Percentiles rank a stretch among this genome's conserved stretches.
Evolutionary conservation across 2,797 vertebrate species (phyloP).

Genomic region (Phrynocephalus vlangalii): DNA sequence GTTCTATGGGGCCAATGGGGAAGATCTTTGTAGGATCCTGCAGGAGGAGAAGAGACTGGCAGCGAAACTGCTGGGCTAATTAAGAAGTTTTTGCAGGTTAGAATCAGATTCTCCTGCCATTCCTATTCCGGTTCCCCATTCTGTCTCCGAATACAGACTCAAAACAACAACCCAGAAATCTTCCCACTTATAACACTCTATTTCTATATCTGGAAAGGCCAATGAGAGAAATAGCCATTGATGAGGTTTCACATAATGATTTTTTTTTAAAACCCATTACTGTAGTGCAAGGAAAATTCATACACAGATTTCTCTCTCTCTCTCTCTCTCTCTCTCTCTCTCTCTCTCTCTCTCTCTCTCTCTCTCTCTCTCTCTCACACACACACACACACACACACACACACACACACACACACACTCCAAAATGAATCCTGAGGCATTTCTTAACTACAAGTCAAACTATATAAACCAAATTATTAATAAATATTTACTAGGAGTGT

Average conservation of each 20-base stretch:
- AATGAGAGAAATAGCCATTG: background rate
- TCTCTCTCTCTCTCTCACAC: background rate
- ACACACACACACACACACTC: background rate
- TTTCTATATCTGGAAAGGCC: slow-evolving; percentile 1
- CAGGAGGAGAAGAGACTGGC: background rate
- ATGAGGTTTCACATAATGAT: background rate
- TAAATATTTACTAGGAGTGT: too few species aligned
- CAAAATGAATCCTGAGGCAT: too few species aligned
- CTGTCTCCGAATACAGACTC: background rate
- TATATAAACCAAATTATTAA: too few species aligned
- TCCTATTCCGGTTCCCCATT: background rate
- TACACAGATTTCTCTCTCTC: background rate
- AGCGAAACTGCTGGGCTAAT: background rate
- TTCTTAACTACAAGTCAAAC: too few species aligned
- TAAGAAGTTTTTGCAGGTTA: slow-evolving; percentile 5
- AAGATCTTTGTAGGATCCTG: background rate
- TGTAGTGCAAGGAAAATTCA: background rate
- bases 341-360: background rate
- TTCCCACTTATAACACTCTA: background rate
- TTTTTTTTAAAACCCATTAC: background rate
- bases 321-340: background rate
- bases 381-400: too few species aligned
- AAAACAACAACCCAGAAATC: background rate
- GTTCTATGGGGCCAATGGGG: background rate
- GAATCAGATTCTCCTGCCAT: background rate